These are phyloP conservation scores for Rousettus madagascariensis DNA, from an alignment of 2,797 vertebrate genomes.

Conservation along the genomic window DNA sequence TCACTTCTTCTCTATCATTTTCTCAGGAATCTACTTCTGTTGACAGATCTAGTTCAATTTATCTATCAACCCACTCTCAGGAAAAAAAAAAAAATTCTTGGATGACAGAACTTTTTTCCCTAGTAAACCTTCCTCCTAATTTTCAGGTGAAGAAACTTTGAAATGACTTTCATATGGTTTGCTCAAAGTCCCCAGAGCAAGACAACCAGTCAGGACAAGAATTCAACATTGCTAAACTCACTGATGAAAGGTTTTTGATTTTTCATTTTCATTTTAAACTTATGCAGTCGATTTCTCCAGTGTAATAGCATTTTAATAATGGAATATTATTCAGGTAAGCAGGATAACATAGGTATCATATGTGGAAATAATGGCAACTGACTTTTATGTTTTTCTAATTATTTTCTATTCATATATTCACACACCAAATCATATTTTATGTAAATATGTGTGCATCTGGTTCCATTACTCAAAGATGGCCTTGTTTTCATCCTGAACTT, in stretches of 20 bases:
- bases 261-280: constrained; percentile 2
- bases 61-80: not conserved
- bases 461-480: not conserved
- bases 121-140: not conserved
- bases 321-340: not conserved
- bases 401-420: not conserved
- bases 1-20: not conserved
- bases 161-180: not conserved
- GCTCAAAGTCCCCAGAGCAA: not conserved
- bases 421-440: not conserved
- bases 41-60: not conserved
- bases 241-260: accelerated
- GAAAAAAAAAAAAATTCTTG: not conserved
- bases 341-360: not conserved
- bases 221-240: not conserved
- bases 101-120: not conserved
- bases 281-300: not conserved
- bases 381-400: not conserved
- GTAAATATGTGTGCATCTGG: not conserved
- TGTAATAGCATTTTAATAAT: not conserved
- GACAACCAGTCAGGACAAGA: not conserved
- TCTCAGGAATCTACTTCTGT: not conserved
- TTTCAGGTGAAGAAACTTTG: constrained; percentile 3
- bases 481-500: not conserved
- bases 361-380: not conserved